Evolutionary conservation across 2,888 invertebrate species (phyloP).

Genomic region (Tenthredo livida): DNA sequence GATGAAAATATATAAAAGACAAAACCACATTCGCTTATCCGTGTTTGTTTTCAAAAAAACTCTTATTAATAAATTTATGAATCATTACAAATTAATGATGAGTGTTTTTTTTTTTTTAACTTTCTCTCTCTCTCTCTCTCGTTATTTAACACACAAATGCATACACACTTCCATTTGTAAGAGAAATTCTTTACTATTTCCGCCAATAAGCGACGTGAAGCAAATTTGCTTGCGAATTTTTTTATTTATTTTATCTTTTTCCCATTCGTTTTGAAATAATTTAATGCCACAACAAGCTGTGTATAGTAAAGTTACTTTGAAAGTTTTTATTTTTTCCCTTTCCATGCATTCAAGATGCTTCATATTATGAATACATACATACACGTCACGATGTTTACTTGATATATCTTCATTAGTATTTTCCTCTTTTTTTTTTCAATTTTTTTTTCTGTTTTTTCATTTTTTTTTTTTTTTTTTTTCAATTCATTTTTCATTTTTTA

Average conservation of each 20-base stretch:
- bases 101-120: background rate
- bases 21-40: background rate
- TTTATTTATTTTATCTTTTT: background rate
- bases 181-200: background rate
- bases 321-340: background rate
- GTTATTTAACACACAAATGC: background rate
- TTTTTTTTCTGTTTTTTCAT: background rate
- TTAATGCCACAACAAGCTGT: background rate
- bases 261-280: background rate
- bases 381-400: background rate
- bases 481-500: background rate
- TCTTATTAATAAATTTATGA: background rate
- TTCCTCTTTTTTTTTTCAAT: background rate
- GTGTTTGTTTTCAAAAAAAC: background rate
- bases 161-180: background rate
- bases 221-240: background rate
- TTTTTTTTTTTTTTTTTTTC: background rate
- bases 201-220: background rate
- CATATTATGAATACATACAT: background rate
- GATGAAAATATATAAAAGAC: background rate
- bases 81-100: background rate
- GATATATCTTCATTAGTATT: background rate
- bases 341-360: constrained; percentile 25
- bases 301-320: background rate
- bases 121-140: background rate